Percentiles rank a stretch among this genome's conserved stretches.
These are phyloP conservation scores for Zaprionus lachaisei DNA, from an alignment of 1,140 invertebrate species.

Conservation along the genomic window DNA sequence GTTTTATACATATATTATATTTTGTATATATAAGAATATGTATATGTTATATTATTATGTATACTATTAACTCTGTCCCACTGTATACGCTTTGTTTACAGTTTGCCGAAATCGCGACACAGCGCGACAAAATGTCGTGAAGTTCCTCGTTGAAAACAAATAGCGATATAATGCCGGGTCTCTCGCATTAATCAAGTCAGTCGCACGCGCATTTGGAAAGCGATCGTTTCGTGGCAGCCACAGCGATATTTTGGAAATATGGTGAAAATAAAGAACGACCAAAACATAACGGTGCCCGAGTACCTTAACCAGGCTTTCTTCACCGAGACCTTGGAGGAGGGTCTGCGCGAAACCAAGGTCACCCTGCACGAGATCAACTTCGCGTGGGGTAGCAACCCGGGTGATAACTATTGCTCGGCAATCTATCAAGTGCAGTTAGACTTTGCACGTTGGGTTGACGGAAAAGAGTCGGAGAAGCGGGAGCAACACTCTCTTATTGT, in stretches of 20 bases:
- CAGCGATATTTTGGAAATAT: slow-evolving; percentile 29
- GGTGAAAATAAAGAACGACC: slow-evolving; percentile 62
- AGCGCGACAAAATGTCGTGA: slow-evolving; percentile 12
- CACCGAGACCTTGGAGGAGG: slow-evolving; percentile 68
- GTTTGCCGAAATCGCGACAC: slow-evolving; percentile 1
- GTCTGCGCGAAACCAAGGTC: slow-evolving; percentile 63
- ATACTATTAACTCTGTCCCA: neutral
- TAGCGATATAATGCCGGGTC: slow-evolving; percentile 34
- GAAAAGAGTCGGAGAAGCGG: slow-evolving; percentile 18
- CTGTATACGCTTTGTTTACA: slow-evolving; percentile 19
- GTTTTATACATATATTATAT: too few species aligned
- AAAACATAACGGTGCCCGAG: slow-evolving; percentile 67
- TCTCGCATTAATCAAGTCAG: slow-evolving; percentile 16
- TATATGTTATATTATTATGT: too few species aligned
- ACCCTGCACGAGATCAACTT: slow-evolving; percentile 64
- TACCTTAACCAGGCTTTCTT: slow-evolving; percentile 71
- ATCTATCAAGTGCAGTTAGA: slow-evolving; percentile 67
- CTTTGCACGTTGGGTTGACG: slow-evolving; percentile 53
- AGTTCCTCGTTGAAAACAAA: slow-evolving; percentile 5
- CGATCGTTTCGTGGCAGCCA: neutral
- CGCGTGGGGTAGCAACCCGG: slow-evolving; percentile 77
- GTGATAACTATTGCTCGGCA: slow-evolving; percentile 78
- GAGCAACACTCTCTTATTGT: slow-evolving; percentile 71
- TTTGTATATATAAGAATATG: too few species aligned
- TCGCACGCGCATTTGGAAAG: slow-evolving; percentile 1